phyloP scores from a whole-genome alignment of 2,113 vertebrate genomes.

The Nerophis lumbriciformis region DNA sequence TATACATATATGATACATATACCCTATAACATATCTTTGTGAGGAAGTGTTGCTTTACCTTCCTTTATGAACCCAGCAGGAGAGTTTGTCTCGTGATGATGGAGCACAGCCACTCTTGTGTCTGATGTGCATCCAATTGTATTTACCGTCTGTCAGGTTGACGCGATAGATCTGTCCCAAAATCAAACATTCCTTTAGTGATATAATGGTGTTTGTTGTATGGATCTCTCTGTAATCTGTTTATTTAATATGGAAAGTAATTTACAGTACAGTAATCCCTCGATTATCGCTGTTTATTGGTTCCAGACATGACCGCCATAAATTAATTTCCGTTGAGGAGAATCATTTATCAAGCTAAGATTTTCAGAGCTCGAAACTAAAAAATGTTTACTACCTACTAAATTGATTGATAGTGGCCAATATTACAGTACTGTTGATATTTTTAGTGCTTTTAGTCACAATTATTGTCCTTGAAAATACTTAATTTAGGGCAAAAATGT shows the following conservation, averaged over 20 bases:
- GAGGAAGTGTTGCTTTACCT: conserved; percentile 61
- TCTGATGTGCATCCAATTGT: conserved; percentile 80
- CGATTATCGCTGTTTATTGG: no score
- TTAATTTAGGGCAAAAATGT: no score
- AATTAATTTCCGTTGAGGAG: no score
- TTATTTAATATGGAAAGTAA: neutral
- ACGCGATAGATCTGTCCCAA: conserved; percentile 81
- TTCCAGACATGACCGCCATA: no score
- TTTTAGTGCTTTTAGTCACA: no score
- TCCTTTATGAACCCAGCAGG: conserved; percentile 89
- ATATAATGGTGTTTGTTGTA: neutral
- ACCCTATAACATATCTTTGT: neutral
- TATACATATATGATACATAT: neutral
- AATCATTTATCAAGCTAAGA: no score
- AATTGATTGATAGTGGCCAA: no score
- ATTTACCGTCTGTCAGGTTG: conserved; percentile 79
- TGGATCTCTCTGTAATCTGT: neutral
- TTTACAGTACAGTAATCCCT: neutral
- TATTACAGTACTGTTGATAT: no score
- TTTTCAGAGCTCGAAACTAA: no score
- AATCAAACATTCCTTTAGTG: conserved; percentile 40
- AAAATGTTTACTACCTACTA: no score
- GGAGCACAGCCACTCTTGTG: conserved; percentile 77
- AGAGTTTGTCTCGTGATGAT: conserved; percentile 90
- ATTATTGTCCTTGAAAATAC: no score